These are phyloP conservation scores for Cephus runcator DNA, from an alignment of 2,888 invertebrate genomes.

Conservation along the genomic window DNA sequence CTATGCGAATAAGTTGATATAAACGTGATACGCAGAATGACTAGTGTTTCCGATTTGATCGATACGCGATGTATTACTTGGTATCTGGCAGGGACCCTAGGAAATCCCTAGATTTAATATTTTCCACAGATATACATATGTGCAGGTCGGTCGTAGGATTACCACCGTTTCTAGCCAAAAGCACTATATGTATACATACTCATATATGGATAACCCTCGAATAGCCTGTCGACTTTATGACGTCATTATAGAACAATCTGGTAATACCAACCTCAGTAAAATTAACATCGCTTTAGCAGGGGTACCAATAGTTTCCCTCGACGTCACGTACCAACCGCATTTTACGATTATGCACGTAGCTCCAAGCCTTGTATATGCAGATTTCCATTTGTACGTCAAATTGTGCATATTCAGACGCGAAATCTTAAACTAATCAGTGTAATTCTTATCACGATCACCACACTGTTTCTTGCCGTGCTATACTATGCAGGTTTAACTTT, in stretches of 20 bases:
- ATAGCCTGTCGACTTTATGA: slow-evolving; percentile 52
- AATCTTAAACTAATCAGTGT: not conserved
- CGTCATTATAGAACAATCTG: slow-evolving; percentile 54
- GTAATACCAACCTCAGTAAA: slow-evolving; percentile 23
- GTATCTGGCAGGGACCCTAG: not conserved
- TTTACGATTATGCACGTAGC: slow-evolving; percentile 34
- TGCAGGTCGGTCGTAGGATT: not conserved
- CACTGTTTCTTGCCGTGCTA: not conserved
- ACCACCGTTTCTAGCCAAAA: not conserved
- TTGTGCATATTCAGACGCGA: too few species aligned
- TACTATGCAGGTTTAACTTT: not conserved
- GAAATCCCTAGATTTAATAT: not conserved
- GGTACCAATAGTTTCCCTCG: slow-evolving; percentile 41
- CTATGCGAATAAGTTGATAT: slow-evolving; percentile 52
- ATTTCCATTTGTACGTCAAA: not conserved
- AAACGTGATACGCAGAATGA: slow-evolving; percentile 41
- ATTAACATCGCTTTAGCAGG: not conserved
- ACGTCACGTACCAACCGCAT: slow-evolving; percentile 44
- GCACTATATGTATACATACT: slow-evolving; percentile 13
- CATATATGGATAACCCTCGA: slow-evolving; percentile 27
- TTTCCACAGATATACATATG: not conserved
- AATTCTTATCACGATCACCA: not conserved
- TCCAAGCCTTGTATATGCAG: not conserved
- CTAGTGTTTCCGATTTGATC: slow-evolving; percentile 45
- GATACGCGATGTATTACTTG: slow-evolving; percentile 42